Evolutionary conservation across 2,113 vertebrate species (phyloP), one percentile per base, ranked within the genome.

Genomic region (Girardinichthys multiradiatus): DNA sequence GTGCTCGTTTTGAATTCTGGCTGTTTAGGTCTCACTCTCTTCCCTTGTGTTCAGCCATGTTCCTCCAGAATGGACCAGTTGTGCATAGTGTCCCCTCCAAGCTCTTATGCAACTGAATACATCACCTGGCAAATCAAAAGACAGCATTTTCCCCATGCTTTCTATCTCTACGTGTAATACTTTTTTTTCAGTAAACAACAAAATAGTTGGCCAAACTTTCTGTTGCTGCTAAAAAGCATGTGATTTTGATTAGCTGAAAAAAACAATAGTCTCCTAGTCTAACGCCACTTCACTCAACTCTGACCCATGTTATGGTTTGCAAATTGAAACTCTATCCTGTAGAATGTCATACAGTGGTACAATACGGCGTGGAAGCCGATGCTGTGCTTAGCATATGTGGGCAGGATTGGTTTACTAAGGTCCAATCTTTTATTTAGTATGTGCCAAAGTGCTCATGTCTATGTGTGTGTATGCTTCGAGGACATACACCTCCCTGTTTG

Each of bases 391-490:
- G 89, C 92, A 88, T 91, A 92, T 92, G 90, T 84, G 82, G 76
- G 72, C 67, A 89, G 86, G 92, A 90, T 93, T 87, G 71, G 86
- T 88, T 93, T 93, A 93, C 92, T 37, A 75, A 76, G 63, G 59
- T 80, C 75, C 74, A n/a, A 91, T 93, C 89, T 90, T 92, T 93
- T 90, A 93, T 93, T 93, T 89, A 93, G 87, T 69, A 84, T 79
- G 87, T 82, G 88, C 86, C 88, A 89, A 90, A 87, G 80, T 87
- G 83, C 48, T 71, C 87, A 69, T 74, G 81, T 64, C 68, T 69
- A 21, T 51, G 17, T 51, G 72, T 63, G 61, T 77, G 42, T 67
- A 35, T 70, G 68, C 79, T 68, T 70, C 28, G 17, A 63, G 57
- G 65, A 19, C 68, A 77, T 65, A 62, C 63, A 63, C 42, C 65